A percentile compares a stretch with the other conserved stretches of the same genome.
These are phyloP conservation scores for Ips nitidus DNA, from an alignment of 1,140 invertebrate species.

Conservation along the genomic window DNA sequence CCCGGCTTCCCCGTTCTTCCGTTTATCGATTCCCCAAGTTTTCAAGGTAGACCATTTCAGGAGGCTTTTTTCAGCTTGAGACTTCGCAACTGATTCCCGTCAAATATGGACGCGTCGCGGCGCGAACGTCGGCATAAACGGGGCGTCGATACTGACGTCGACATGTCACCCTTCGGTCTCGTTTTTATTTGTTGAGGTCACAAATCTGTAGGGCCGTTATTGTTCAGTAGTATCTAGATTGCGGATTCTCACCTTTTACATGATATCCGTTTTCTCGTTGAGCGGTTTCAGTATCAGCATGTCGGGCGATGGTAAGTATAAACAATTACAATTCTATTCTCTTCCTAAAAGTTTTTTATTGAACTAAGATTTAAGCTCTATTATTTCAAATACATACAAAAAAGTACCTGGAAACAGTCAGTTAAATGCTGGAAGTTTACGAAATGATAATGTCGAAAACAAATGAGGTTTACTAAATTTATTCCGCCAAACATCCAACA, in stretches of 20 bases:
- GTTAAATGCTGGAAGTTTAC: too few species aligned
- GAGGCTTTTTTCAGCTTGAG: slow-evolving; percentile 23
- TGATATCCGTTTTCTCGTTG: slow-evolving; percentile 35
- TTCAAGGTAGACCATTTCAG: slow-evolving; percentile 33
- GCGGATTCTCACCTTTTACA: slow-evolving; percentile 3
- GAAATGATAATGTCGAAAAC: too few species aligned
- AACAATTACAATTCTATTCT: background rate
- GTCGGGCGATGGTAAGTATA: slow-evolving; percentile 31
- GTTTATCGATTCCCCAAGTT: slow-evolving; percentile 32
- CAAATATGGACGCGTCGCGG: slow-evolving; percentile 26
- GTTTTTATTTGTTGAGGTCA: slow-evolving; percentile 12
- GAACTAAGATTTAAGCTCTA: too few species aligned
- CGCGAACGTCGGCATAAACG: slow-evolving; percentile 1
- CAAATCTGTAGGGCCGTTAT: background rate
- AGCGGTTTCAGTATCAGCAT: slow-evolving; percentile 32
- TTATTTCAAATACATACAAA: too few species aligned
- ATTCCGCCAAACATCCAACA: too few species aligned
- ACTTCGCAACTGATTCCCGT: slow-evolving; percentile 1
- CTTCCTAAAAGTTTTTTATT: too few species aligned
- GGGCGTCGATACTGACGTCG: slow-evolving; percentile 27
- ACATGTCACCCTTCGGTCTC: background rate
- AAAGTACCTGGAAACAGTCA: too few species aligned
- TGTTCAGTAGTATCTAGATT: background rate
- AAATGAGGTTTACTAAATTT: too few species aligned
- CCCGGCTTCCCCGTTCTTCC: background rate